phyloP scores from a whole-genome alignment of 2,888 invertebrate species.

The Criorhina ranunculi region DNA sequence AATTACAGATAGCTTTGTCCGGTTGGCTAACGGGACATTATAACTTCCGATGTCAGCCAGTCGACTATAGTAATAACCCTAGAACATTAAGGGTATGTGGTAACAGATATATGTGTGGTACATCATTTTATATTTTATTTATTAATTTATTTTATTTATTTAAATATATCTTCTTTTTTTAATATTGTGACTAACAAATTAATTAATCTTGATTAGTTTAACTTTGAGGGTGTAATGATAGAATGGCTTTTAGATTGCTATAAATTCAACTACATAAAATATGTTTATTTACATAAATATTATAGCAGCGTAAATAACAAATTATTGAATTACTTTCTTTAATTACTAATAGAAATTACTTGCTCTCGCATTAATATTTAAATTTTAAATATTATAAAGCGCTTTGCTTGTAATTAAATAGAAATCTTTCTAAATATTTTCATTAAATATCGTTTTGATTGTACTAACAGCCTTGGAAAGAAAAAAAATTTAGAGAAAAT shows the following conservation, averaged over 20 bases:
- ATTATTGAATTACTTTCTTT: slow-evolving; percentile 20
- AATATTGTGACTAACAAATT: slow-evolving; percentile 38
- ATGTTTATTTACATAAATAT: slow-evolving; percentile 1
- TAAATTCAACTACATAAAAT: slow-evolving; percentile 12
- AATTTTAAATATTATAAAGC: slow-evolving; percentile 3
- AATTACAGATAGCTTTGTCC: slow-evolving; percentile 91
- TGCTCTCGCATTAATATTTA: slow-evolving; percentile 55
- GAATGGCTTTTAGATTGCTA: slow-evolving; percentile 17
- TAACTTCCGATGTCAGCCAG: slow-evolving; percentile 97
- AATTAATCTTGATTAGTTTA: slow-evolving; percentile 8
- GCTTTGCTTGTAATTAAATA: slow-evolving; percentile 38
- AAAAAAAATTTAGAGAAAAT: slow-evolving; percentile 19
- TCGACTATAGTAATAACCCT: slow-evolving; percentile 96
- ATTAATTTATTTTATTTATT: slow-evolving; percentile 7
- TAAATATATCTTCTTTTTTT: not conserved
- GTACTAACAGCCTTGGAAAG: slow-evolving; percentile 59
- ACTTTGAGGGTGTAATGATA: slow-evolving; percentile 1
- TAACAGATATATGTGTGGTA: slow-evolving; percentile 79
- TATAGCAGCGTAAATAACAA: slow-evolving; percentile 41
- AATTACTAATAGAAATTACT: slow-evolving; percentile 16
- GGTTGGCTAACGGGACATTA: slow-evolving; percentile 98
- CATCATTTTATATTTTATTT: slow-evolving; percentile 60
- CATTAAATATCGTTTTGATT: slow-evolving; percentile 13
- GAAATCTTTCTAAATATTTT: slow-evolving; percentile 13
- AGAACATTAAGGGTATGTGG: slow-evolving; percentile 93